Percentiles rank a stretch among this genome's conserved stretches.
These are phyloP conservation scores for Campoletis raptor DNA, from an alignment of 2,888 invertebrate species.

Conservation along the genomic window DNA sequence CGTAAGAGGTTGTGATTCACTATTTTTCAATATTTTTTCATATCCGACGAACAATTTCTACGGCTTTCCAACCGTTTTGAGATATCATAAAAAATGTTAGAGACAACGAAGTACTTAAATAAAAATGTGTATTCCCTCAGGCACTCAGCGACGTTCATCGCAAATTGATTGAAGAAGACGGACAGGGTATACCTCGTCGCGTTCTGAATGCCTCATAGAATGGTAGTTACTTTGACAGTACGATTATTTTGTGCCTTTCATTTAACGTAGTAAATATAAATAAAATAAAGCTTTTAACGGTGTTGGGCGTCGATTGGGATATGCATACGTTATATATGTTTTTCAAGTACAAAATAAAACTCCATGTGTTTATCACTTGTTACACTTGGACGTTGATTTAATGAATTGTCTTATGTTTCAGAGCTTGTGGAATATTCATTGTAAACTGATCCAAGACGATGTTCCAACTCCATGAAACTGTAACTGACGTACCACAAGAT, in stretches of 20 bases:
- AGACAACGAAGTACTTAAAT: conserved; percentile 40
- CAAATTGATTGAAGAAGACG: conserved; percentile 90
- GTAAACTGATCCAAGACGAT: conserved; percentile 84
- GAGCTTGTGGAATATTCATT: conserved; percentile 86
- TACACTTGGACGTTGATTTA: not conserved
- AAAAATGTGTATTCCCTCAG: conserved; percentile 85
- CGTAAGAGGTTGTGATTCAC: not conserved
- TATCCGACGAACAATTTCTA: conserved; percentile 1
- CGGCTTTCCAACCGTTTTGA: not conserved
- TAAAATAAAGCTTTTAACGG: conserved; percentile 27
- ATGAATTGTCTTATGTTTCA: conserved; percentile 81
- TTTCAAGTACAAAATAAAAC: conserved; percentile 1
- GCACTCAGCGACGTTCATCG: conserved; percentile 94
- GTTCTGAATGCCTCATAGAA: conserved; percentile 71
- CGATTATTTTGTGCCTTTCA: conserved; percentile 17
- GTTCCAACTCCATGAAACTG: conserved; percentile 48
- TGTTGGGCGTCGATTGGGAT: conserved; percentile 55
- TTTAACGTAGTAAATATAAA: not conserved
- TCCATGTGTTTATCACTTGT: not conserved
- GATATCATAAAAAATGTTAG: not conserved
- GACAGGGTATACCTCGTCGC: conserved; percentile 79
- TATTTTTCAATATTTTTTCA: not conserved
- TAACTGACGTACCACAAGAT: conserved; percentile 34
- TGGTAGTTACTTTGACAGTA: conserved; percentile 61
- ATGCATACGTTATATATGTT: conserved; percentile 20